phyloP scores from a whole-genome alignment of 2,113 vertebrate genomes.

The Leptobrachium leishanense region DNA sequence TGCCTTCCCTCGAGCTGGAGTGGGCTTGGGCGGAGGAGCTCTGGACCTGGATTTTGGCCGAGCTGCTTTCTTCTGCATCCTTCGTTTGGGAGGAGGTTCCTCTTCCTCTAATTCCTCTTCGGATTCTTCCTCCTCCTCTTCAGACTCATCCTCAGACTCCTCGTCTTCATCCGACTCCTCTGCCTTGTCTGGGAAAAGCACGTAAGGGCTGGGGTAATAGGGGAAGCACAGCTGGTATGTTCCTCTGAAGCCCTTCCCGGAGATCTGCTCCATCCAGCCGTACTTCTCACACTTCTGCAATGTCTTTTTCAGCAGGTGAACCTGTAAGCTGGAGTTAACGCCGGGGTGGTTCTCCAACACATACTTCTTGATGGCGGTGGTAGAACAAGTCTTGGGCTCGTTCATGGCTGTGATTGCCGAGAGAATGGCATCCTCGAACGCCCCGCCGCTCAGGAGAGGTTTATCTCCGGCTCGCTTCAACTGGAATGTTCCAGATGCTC shows the following conservation, averaged over 20 bases:
- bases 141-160: conserved; percentile 74
- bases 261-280: conserved; percentile 98
- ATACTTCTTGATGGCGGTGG: conserved; percentile 87
- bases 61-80: conserved; percentile 76
- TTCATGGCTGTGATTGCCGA: conserved; percentile 97
- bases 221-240: conserved; percentile 94
- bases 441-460: conserved; percentile 80
- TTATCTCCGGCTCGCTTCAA: conserved; percentile 91
- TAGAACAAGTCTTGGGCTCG: conserved; percentile 96
- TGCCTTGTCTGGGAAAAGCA: conserved; percentile 88
- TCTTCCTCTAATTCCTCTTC: conserved; percentile 79
- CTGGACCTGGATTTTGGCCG: conserved; percentile 68
- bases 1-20: conserved; percentile 64
- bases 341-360: conserved; percentile 88
- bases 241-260: conserved; percentile 93
- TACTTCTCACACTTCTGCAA: conserved; percentile 94
- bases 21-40: conserved; percentile 67
- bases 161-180: conserved; percentile 67
- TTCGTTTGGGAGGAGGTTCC: conserved; percentile 78
- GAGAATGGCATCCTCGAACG: conserved; percentile 90
- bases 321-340: conserved; percentile 82
- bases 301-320: conserved; percentile 88
- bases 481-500: conserved; percentile 96
- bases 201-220: conserved; percentile 89
- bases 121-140: conserved; percentile 68